Base-by-base conservation (phyloP, 1,140 invertebrate genomes). In the Pollicipes pollicipes region DNA sequence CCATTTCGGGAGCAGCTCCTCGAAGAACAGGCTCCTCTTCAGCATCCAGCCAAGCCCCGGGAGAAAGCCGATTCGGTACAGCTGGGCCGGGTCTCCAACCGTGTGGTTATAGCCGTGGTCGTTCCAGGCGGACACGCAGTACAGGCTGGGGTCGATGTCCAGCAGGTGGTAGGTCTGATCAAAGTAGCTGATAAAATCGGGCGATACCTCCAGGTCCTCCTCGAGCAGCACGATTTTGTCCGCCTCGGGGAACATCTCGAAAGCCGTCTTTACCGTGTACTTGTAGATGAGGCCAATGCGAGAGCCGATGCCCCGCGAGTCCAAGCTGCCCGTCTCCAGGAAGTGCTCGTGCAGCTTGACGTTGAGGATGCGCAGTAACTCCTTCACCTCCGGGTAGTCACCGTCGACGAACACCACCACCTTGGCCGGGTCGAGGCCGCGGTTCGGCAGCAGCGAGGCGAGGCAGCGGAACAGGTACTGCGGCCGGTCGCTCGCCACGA, bases 61-160 rank as follows among this genome's bases (percentile, higher is more conserved):
- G 84, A 86, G 86, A 0, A 84, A 85, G 76, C 87, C 85, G 6
- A 87, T 82, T 32, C 85, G 76, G 74, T 86, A 85, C 30, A 87
- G 75, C 32, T 84, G 75, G 45, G 77, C 76, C 4, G 82, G 81
- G 74, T 87, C 83, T 70, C 81, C 79, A 76, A 82, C 83, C 1
- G 85, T 85, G 75, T 87, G 84, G 72, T 85, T 82, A 76, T 84
- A 84, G 68, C 84, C 84, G 77, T 85, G 84, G 77, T 87, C 85
- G 80, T 87, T 86, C 85, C 85, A 87, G 1, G 85, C 85, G 29
- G 84, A 86, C 30, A 87, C 81, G 77, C 85, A 87, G 74, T 86
- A 87, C 28, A 87, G 70, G 37, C 77, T 80, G 1, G 77, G 74
- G 74, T 85, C 84, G 73, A 84, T 80, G 71, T 85, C 83, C 30